phyloP scores from a whole-genome alignment of 2,888 invertebrate species.

The Lasioglossum vierecki region DNA sequence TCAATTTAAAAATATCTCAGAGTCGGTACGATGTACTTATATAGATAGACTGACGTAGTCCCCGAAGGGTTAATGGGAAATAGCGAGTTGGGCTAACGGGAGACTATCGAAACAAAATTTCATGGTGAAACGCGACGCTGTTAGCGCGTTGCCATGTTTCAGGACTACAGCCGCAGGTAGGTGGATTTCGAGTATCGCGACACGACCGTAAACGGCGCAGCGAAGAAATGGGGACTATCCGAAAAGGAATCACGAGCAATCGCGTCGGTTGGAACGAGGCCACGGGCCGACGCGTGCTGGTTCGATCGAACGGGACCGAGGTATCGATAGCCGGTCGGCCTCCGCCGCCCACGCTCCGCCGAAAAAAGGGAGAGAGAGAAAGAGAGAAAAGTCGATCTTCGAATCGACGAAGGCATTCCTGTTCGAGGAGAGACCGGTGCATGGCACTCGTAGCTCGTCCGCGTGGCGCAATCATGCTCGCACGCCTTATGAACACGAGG shows the following conservation, averaged over 20 bases:
- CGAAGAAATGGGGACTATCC: neutral
- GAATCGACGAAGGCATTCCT: neutral
- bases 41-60: no score
- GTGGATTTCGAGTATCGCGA: slow-evolving; percentile 5
- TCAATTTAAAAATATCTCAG: no score
- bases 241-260: slow-evolving; percentile 17
- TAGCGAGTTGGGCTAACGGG: no score
- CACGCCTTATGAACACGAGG: slow-evolving; percentile 36
- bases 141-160: neutral
- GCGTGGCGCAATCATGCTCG: slow-evolving; percentile 34
- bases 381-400: slow-evolving; percentile 14
- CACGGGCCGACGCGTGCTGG: slow-evolving; percentile 22
- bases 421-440: slow-evolving; percentile 13
- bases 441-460: slow-evolving; percentile 42
- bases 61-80: no score
- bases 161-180: neutral
- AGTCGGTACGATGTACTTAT: no score
- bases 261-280: neutral
- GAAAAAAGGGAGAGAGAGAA: neutral
- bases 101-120: no score
- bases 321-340: slow-evolving; percentile 15
- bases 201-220: neutral
- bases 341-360: slow-evolving; percentile 18
- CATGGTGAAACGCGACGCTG: no score
- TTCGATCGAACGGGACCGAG: slow-evolving; percentile 27